Conservation (phyloP, 1,140 invertebrate species). For the Drosophila pandora region DNA sequence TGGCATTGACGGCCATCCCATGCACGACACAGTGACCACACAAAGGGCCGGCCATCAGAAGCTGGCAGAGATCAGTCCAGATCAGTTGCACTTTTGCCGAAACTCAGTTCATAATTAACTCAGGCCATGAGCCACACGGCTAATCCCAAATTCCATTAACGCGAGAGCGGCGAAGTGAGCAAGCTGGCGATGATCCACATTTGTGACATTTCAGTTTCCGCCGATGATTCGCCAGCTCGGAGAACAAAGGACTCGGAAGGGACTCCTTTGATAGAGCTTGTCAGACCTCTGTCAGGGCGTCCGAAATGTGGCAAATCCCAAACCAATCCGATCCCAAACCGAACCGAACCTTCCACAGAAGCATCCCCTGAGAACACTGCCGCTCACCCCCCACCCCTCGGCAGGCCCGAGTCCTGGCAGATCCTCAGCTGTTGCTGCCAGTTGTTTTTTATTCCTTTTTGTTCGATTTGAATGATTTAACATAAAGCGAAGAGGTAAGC, state of each 20-base stretch:
- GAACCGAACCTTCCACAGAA: constrained; percentile 26
- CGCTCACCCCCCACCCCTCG: constrained; percentile 6
- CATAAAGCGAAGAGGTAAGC: constrained; percentile 73
- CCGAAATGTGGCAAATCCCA: constrained; percentile 46
- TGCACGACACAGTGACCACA: too few relatives aligned
- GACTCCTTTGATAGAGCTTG: constrained; percentile 36
- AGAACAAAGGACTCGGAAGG: constrained; percentile 5
- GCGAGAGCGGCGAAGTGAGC: constrained; percentile 46
- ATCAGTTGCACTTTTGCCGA: neutral
- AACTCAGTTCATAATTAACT: constrained; percentile 24
- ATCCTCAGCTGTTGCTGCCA: constrained; percentile 72
- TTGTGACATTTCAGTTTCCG: constrained; percentile 50
- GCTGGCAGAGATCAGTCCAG: constrained; percentile 8
- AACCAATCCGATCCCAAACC: constrained; percentile 34
- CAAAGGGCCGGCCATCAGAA: neutral
- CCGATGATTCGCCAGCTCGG: constrained; percentile 30
- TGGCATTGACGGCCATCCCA: too few relatives aligned
- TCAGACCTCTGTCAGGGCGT: constrained; percentile 51
- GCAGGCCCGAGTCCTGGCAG: neutral
- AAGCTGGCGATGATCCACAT: constrained; percentile 36
- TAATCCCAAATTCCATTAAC: constrained; percentile 46
- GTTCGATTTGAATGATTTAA: constrained; percentile 82
- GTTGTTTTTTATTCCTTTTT: constrained; percentile 47
- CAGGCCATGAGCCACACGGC: neutral
- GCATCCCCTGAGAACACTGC: constrained; percentile 50